A percentile compares a stretch with the other conserved stretches of the same genome.
These are phyloP conservation scores for Muscidifurax raptorellus DNA, from an alignment of 1,140 invertebrate genomes.

Conservation along the genomic window DNA sequence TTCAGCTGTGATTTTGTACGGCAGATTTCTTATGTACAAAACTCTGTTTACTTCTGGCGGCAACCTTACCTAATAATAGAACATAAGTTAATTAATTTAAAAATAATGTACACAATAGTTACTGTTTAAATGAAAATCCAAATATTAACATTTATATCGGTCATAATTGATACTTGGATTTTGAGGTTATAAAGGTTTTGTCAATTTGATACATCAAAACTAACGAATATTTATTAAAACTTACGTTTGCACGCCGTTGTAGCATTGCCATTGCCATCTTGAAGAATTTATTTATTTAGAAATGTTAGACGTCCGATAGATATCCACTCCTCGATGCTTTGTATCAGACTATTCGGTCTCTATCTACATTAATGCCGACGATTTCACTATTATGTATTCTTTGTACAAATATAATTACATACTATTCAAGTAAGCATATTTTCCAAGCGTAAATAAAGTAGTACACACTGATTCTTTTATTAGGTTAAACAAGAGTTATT, in stretches of 20 bases:
- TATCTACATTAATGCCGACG: no score
- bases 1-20: slow-evolving; percentile 99
- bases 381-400: no score
- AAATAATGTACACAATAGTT: slow-evolving; percentile 4
- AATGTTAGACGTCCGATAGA: no score
- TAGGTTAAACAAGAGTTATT: no score
- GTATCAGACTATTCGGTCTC: no score
- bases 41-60: slow-evolving; percentile 99
- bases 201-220: slow-evolving; percentile 8
- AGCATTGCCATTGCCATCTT: slow-evolving; percentile 79
- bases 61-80: slow-evolving; percentile 87
- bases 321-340: no score
- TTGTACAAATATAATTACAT: no score
- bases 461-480: no score
- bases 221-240: slow-evolving; percentile 53
- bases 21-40: slow-evolving; percentile 97
- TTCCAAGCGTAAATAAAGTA: no score
- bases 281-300: slow-evolving; percentile 9
- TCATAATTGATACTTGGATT: not conserved
- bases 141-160: not conserved
- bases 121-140: no score
- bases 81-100: slow-evolving; percentile 49
- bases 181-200: slow-evolving; percentile 37
- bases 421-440: no score
- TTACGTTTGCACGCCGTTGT: slow-evolving; percentile 79